Conservation (phyloP, 2,888 invertebrate genomes). For the Chrysolina oricalcia region DNA sequence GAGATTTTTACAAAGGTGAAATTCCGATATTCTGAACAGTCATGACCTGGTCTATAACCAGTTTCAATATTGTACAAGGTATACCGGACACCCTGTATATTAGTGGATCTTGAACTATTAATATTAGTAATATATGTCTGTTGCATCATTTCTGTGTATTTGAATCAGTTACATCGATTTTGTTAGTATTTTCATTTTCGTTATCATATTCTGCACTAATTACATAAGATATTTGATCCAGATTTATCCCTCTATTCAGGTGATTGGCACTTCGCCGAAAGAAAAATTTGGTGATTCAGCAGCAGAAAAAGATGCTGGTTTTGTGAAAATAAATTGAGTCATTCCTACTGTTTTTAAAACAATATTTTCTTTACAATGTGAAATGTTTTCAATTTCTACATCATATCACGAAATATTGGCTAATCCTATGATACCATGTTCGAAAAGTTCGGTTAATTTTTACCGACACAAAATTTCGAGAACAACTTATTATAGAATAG, state of each 20-base stretch:
- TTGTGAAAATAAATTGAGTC: conserved; percentile 1
- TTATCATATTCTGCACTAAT: conserved; percentile 4
- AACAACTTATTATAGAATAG: too few species aligned
- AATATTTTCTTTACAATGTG: conserved; percentile 7
- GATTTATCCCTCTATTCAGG: conserved; percentile 11
- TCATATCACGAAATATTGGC: too few species aligned
- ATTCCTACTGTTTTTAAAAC: conserved; percentile 17
- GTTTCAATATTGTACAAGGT: too few species aligned
- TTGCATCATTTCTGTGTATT: background rate
- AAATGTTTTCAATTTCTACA: conserved; percentile 6
- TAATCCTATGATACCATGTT: too few species aligned
- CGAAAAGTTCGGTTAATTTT: too few species aligned
- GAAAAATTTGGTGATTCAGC: conserved; percentile 10
- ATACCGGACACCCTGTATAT: too few species aligned
- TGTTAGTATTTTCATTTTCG: background rate
- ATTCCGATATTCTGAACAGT: too few species aligned
- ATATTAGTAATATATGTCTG: too few species aligned
- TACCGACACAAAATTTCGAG: too few species aligned
- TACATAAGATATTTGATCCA: conserved; percentile 10
- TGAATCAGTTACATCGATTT: background rate
- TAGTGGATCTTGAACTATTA: too few species aligned
- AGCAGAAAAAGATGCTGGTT: conserved; percentile 20
- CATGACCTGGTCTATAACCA: too few species aligned
- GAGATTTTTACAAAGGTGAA: too few species aligned
- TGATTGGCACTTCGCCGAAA: conserved; percentile 9